A percentile compares a stretch with the other conserved stretches of the same genome.
Conservation (phyloP, 2,797 vertebrate genomes). For the Mormyrops boulengeri region DNA sequence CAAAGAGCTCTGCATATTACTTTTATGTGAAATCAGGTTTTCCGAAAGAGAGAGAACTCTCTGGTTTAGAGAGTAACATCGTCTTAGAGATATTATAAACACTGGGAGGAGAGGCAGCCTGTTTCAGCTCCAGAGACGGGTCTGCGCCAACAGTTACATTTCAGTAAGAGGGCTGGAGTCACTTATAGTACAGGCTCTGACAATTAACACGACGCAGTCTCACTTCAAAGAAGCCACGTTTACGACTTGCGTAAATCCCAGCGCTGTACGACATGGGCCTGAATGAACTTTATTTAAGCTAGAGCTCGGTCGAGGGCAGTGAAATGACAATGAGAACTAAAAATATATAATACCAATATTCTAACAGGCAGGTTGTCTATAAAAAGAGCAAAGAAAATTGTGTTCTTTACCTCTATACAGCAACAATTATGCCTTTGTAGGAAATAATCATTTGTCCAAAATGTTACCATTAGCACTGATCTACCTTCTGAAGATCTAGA, state of each 20-base stretch:
- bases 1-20: neutral
- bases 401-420: neutral
- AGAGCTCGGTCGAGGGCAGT: neutral
- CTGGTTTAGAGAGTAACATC: neutral
- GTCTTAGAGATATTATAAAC: constrained; percentile 25
- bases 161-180: constrained; percentile 6
- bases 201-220: neutral
- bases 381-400: neutral
- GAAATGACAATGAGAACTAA: neutral
- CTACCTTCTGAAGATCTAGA: neutral
- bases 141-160: constrained; percentile 8
- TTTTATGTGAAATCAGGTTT: constrained; percentile 1
- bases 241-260: constrained; percentile 9
- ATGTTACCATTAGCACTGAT: neutral
- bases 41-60: neutral
- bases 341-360: neutral
- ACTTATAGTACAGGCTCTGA: constrained; percentile 2
- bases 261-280: neutral
- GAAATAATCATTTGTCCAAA: neutral
- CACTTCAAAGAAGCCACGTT: neutral
- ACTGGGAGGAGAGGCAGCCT: constrained; percentile 18
- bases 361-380: neutral
- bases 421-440: neutral
- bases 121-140: neutral
- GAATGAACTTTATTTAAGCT: neutral